Percentiles rank a stretch among this genome's conserved stretches.
These are phyloP conservation scores for Paguma larvata DNA, from an alignment of 2,797 vertebrate species.

Conservation along the genomic window DNA sequence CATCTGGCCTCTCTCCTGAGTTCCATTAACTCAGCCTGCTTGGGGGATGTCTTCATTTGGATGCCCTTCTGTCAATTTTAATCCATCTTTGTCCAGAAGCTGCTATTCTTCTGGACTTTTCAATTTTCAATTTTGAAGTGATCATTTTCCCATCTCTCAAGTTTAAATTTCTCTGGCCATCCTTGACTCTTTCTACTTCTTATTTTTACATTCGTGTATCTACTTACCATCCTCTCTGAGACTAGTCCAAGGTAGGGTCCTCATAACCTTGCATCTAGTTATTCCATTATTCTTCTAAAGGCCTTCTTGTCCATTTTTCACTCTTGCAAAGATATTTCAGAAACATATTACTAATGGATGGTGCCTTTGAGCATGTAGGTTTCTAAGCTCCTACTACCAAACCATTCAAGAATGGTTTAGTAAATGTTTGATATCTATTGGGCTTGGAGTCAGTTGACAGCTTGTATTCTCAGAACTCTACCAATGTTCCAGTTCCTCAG, in stretches of 20 bases:
- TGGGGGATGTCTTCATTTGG: not conserved
- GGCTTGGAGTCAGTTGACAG: not conserved
- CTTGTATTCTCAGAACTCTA: not conserved
- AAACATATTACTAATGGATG: not conserved
- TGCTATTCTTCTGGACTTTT: not conserved
- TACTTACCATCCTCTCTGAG: not conserved
- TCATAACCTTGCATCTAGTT: not conserved
- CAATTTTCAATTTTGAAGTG: not conserved
- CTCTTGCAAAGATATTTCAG: not conserved
- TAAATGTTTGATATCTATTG: not conserved
- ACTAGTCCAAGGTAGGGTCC: no score
- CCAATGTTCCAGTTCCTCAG: not conserved
- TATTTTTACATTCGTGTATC: not conserved
- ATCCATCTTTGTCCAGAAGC: not conserved
- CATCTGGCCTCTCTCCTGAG: not conserved
- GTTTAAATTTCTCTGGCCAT: not conserved
- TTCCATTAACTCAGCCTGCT: not conserved
- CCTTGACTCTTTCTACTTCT: not conserved
- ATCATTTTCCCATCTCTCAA: not conserved
- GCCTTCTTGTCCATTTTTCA: not conserved
- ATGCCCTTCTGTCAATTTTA: not conserved
- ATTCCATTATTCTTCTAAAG: not conserved
- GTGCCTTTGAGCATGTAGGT: not conserved
- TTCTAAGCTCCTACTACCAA: not conserved
- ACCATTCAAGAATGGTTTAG: not conserved